Evolutionary conservation across 2,888 invertebrate genomes (phyloP).

Genomic region (Dynastes tityus): DNA sequence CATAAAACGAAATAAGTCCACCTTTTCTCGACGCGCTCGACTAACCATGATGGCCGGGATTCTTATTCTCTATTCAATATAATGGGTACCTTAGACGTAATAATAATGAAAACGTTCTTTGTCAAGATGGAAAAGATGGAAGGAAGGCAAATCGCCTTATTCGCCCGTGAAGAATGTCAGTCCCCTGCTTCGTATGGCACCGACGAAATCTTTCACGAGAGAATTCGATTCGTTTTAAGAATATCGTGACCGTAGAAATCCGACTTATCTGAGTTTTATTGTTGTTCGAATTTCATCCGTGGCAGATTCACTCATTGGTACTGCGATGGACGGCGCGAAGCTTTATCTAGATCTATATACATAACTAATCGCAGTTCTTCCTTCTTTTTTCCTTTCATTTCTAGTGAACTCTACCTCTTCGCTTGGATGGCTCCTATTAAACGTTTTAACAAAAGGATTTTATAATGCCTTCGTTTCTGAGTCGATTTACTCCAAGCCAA

Average conservation of each 20-base stretch:
- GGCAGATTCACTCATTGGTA: constrained; percentile 23
- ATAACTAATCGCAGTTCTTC: constrained; percentile 7
- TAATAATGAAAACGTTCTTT: constrained; percentile 34
- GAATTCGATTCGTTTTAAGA: constrained; percentile 11
- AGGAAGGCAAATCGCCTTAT: constrained; percentile 11
- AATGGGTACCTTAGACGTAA: background rate
- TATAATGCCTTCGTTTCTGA: background rate
- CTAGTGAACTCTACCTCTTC: background rate
- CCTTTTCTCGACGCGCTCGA: constrained; percentile 21
- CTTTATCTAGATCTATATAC: constrained; percentile 5
- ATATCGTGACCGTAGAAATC: constrained; percentile 18
- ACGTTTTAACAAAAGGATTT: constrained; percentile 24
- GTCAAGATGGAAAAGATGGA: constrained; percentile 3
- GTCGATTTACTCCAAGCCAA: too few species aligned
- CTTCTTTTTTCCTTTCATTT: background rate
- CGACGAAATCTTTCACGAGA: constrained; percentile 4
- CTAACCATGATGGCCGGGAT: constrained; percentile 19
- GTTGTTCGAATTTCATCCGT: constrained; percentile 30
- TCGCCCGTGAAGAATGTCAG: background rate
- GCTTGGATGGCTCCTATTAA: constrained; percentile 21
- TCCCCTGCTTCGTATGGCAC: background rate
- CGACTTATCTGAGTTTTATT: constrained; percentile 2
- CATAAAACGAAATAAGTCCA: background rate
- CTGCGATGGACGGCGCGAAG: background rate
- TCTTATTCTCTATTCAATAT: constrained; percentile 10